Base-by-base conservation (phyloP, 92 coral and sea anemone species). In the Porites lobata region DNA sequence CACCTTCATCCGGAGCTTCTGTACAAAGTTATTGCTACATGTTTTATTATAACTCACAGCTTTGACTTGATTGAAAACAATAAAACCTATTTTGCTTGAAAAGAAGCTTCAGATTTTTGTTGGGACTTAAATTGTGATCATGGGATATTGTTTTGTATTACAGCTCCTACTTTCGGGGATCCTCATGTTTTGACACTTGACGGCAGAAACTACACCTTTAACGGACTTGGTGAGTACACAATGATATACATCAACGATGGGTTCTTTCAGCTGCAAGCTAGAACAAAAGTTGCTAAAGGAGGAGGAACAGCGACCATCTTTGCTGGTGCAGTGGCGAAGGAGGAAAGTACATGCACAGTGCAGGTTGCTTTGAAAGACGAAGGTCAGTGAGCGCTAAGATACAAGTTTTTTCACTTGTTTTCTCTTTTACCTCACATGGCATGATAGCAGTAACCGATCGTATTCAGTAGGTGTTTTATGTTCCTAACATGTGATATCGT, bases 101-200 rank as follows among this genome's bases (percentile, higher is more conserved):
- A 24, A 24, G 24, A 24, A 24, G 24, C 24, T 0, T 24, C 24
- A 24, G 24, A 24, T 24, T 24, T 24, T 24, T 24, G 24, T 24
- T 24, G 24, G 24, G 24, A 24, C 9, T 13, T 56, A 8, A 9
- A 10, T 12, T 24, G 12, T 26, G 9, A 15, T n/a, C 38, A 0
- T 3, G 14, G 0, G 20, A 2, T 20, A 20, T 22, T 22, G 50
- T 14, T 10, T 80, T 63, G 4, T 47, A 0, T 66, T 20, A 29
- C 91, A 91, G 91, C 89, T 17, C 84, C 89, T 76, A 53, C 78
- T 32, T 87, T 88, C 85, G 94, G 94, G 1, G 94, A 92, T 68
- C 94, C 94, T 20, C 94, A 92, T 50, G 62, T 92, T 65, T 85
- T 92, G 9, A 92, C 90, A 1, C 84, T 92, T 38, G 95, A 92